phyloP scores from a whole-genome alignment of 1,140 invertebrate species.

The Hestina assimilis region DNA sequence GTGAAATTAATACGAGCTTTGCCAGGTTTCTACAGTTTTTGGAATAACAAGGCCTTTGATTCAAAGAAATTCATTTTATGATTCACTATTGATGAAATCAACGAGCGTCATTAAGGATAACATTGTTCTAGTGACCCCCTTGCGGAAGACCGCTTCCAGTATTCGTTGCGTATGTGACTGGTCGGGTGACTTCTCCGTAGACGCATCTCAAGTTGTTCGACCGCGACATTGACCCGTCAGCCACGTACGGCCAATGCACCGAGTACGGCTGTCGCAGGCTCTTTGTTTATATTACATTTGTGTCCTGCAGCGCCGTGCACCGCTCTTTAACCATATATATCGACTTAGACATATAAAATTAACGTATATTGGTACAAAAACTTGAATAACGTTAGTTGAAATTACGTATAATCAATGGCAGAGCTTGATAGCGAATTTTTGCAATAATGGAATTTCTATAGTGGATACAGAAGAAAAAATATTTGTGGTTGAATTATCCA shows the following conservation, averaged over 20 bases:
- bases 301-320: conserved; percentile 40
- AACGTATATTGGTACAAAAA: conserved; percentile 1
- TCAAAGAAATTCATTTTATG: no score
- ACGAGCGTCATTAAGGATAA: conserved; percentile 25
- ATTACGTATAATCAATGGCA: no score
- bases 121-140: conserved; percentile 55
- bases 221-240: conserved; percentile 74
- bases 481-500: no score
- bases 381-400: neutral
- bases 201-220: conserved; percentile 57
- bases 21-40: no score
- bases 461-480: no score
- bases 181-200: conserved; percentile 59
- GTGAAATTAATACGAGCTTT: no score
- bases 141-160: conserved; percentile 52
- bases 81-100: conserved; percentile 29
- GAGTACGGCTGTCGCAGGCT: conserved; percentile 57
- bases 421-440: no score
- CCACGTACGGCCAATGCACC: conserved; percentile 72
- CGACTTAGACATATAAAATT: neutral
- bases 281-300: conserved; percentile 64
- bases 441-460: no score
- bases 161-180: conserved; percentile 38
- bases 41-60: no score
- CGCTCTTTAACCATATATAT: conserved; percentile 15